Evolutionary conservation across 2,113 vertebrate species (phyloP).

Genomic region (Thalassoma bifasciatum): DNA sequence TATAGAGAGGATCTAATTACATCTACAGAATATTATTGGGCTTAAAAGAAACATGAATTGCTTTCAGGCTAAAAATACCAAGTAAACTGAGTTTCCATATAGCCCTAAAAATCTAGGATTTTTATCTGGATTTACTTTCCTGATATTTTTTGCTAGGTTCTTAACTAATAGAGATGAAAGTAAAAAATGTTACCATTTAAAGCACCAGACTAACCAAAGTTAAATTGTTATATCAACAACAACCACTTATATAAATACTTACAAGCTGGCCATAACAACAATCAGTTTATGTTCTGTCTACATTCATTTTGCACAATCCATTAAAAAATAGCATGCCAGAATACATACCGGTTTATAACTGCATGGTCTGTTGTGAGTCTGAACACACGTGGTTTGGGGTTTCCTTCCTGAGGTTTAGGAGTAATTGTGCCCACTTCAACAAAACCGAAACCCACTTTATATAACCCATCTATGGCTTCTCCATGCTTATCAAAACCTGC

Average conservation of each 20-base stretch:
- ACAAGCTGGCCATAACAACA: too few relatives aligned
- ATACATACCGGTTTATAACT: constrained; percentile 91
- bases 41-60: background rate
- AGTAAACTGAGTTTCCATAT: background rate
- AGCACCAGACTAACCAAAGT: too few relatives aligned
- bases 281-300: too few relatives aligned
- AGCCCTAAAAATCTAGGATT: background rate
- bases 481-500: constrained; percentile 97
- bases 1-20: background rate
- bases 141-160: too few relatives aligned
- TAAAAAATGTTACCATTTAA: too few relatives aligned
- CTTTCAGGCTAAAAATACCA: background rate
- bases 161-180: too few relatives aligned
- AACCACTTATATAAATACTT: too few relatives aligned
- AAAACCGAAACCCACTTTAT: constrained; percentile 93
- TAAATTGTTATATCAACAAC: too few relatives aligned
- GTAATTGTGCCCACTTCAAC: constrained; percentile 97
- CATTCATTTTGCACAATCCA: too few relatives aligned
- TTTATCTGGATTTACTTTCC: too few relatives aligned
- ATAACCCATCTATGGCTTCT: constrained; percentile 93
- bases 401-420: constrained; percentile 93
- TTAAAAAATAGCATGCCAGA: background rate
- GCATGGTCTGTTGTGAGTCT: constrained; percentile 88
- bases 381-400: constrained; percentile 93
- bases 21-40: too few relatives aligned